A percentile compares a stretch with the other conserved stretches of the same genome.
Conservation (phyloP, 2,797 vertebrate genomes). For the Pterois miles region DNA sequence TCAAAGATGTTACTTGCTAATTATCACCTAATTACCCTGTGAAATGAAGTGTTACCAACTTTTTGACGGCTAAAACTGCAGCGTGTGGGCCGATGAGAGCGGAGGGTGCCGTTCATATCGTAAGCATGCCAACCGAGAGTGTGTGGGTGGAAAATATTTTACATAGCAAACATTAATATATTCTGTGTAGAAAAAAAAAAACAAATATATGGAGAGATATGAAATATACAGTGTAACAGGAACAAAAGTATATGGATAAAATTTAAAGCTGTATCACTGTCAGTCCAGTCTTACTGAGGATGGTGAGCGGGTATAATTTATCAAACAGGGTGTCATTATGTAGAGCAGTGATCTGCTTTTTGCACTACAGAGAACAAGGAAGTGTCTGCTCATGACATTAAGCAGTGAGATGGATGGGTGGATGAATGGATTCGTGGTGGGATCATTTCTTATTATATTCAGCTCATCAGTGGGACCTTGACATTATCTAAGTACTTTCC, state of each 20-base stretch:
- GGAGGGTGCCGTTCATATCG: background rate
- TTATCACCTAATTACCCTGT: too few relatives aligned
- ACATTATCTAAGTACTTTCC: background rate
- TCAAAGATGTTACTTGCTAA: too few relatives aligned
- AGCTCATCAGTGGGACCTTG: background rate
- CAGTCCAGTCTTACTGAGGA: constrained; percentile 16
- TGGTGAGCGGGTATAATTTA: constrained; percentile 26
- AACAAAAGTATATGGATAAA: constrained; percentile 31
- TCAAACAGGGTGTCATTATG: constrained; percentile 58
- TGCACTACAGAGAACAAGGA: constrained; percentile 56
- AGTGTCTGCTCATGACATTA: constrained; percentile 2
- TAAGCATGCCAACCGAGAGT: constrained; percentile 5
- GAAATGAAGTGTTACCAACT: too few relatives aligned
- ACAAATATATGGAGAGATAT: constrained; percentile 36
- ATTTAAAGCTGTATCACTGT: constrained; percentile 50
- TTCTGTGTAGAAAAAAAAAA: constrained; percentile 45
- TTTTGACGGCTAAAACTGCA: constrained; percentile 17
- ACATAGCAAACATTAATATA: constrained; percentile 67
- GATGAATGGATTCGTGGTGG: background rate
- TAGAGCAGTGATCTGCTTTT: constrained; percentile 47
- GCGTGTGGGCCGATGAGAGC: constrained; percentile 8
- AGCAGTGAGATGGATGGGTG: constrained; percentile 4
- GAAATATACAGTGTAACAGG: constrained; percentile 33
- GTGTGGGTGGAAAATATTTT: constrained; percentile 46
- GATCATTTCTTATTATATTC: constrained; percentile 26